These are phyloP conservation scores for Periophthalmodon schlosseri DNA, from an alignment of 2,113 vertebrate genomes.

Conservation along the genomic window DNA sequence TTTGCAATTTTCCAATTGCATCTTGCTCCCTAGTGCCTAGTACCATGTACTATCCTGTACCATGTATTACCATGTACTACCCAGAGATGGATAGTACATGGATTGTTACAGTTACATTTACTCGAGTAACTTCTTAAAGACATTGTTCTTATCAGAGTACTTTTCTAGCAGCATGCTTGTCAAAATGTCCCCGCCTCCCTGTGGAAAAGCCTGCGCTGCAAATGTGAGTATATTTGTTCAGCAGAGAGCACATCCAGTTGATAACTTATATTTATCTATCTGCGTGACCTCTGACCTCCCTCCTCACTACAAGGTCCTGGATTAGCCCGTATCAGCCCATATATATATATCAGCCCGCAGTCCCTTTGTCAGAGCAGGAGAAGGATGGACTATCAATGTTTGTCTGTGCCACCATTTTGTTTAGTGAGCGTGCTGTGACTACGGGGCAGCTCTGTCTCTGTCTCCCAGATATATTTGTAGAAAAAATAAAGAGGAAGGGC, in stretches of 20 bases:
- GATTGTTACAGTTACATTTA: too few species aligned
- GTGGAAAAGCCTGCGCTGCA: constrained; percentile 17
- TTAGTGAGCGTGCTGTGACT: constrained; percentile 75
- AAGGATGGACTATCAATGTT: constrained; percentile 74
- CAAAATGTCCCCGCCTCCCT: neutral
- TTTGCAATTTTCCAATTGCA: too few species aligned
- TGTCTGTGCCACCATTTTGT: constrained; percentile 69
- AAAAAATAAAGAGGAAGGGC: constrained; percentile 74
- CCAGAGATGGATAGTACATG: too few species aligned
- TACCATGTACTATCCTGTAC: too few species aligned
- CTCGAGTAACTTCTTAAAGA: too few species aligned
- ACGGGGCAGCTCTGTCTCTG: constrained; percentile 71
- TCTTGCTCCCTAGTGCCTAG: too few species aligned
- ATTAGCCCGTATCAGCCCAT: constrained; percentile 45
- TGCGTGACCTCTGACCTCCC: constrained; percentile 59
- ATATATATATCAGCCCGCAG: constrained; percentile 19
- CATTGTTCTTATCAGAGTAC: too few species aligned
- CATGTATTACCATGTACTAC: too few species aligned
- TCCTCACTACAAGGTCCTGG: constrained; percentile 45
- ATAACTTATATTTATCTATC: constrained; percentile 44
- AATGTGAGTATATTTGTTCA: constrained; percentile 50
- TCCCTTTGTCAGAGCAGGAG: constrained; percentile 59
- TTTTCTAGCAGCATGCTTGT: neutral
- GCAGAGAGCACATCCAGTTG: constrained; percentile 33
- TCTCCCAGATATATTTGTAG: constrained; percentile 74